A percentile compares a stretch with the other conserved stretches of the same genome.
phyloP scores from a whole-genome alignment of 2,797 vertebrate species.

The Podarcis siculus region DNA sequence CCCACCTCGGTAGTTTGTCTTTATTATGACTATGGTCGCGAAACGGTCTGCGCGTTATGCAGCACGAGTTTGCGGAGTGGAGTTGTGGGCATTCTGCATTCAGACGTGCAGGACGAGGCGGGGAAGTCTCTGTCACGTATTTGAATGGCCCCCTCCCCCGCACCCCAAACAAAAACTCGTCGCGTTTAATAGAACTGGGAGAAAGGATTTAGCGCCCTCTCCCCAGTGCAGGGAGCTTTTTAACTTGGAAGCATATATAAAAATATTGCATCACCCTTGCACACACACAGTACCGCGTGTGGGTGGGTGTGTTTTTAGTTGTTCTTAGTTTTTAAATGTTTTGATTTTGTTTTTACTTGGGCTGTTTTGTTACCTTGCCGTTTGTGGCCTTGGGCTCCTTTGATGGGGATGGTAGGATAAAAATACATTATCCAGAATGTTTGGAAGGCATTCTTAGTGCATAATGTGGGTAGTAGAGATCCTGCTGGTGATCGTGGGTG shows the following conservation, averaged over 20 bases:
- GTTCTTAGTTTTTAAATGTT: too few species aligned
- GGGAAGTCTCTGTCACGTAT: too few species aligned
- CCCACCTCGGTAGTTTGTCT: neutral
- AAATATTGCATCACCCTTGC: too few species aligned
- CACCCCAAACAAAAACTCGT: neutral
- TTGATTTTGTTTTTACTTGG: too few species aligned
- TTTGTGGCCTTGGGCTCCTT: neutral
- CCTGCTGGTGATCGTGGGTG: neutral
- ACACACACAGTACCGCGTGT: neutral
- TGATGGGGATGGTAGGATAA: neutral
- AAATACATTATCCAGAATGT: neutral
- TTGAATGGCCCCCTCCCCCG: neutral
- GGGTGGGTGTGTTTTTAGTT: neutral
- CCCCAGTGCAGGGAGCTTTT: neutral
- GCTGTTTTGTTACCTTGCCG: too few species aligned
- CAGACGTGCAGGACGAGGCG: too few species aligned
- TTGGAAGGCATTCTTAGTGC: neutral
- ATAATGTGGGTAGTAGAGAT: neutral
- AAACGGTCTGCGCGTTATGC: neutral
- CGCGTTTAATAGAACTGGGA: too few species aligned
- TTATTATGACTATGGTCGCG: neutral
- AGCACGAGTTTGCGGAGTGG: too few species aligned
- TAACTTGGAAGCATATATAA: too few species aligned
- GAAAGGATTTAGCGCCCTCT: neutral
- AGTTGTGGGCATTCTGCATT: too few species aligned